These are phyloP conservation scores for Pachydiplax longipennis DNA, from an alignment of 2,888 invertebrate genomes.

Conservation along the genomic window DNA sequence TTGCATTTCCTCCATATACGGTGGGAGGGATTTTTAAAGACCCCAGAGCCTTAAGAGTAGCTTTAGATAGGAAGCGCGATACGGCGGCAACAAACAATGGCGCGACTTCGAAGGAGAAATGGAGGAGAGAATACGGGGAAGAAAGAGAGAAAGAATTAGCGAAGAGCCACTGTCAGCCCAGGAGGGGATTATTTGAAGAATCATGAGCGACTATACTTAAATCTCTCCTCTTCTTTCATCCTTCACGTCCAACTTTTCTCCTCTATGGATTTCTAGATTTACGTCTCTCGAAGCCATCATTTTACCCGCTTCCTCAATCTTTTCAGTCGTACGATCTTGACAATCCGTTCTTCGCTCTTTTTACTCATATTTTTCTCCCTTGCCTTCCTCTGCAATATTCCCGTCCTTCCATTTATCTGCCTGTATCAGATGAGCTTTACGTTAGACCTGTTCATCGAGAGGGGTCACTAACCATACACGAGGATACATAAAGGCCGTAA, in stretches of 20 bases:
- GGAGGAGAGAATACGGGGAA: neutral
- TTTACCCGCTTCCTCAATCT: too few species aligned
- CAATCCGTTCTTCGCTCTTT: neutral
- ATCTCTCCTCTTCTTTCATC: too few species aligned
- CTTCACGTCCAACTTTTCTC: too few species aligned
- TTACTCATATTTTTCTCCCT: neutral
- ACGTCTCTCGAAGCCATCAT: too few species aligned
- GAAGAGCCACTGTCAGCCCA: neutral
- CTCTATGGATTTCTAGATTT: too few species aligned
- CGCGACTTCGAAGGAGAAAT: neutral
- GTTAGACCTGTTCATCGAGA: neutral
- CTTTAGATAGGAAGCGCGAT: neutral
- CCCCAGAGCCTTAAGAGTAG: neutral
- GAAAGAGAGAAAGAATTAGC: neutral
- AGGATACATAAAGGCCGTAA: neutral
- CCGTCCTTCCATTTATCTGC: neutral
- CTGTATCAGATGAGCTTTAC: too few species aligned
- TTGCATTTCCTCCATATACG: neutral
- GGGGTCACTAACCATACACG: neutral
- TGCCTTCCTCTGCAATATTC: neutral
- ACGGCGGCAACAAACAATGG: neutral
- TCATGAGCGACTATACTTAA: too few species aligned
- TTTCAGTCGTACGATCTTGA: too few species aligned
- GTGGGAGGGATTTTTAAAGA: neutral
- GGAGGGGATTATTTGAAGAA: too few species aligned